Base-by-base conservation (phyloP, 2,888 invertebrate species). In the Leptogaster cylindrica region DNA sequence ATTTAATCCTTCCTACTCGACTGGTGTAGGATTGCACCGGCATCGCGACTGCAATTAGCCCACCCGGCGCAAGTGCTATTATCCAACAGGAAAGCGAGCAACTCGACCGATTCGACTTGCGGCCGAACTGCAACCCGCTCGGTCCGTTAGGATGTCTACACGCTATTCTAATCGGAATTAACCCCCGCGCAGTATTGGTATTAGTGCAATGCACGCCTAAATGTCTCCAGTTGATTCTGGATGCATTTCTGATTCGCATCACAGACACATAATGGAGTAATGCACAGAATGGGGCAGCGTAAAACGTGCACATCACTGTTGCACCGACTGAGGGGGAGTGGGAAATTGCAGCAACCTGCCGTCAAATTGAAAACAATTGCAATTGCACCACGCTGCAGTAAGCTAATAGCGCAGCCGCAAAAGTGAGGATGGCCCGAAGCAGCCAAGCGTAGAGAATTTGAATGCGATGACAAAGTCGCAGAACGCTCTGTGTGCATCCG, bases 361-460 rank as follows among this genome's bases (percentile, higher is more conserved):
- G 16, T 41, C 41, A 41, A 41, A 41, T 41, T 41, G 41, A 18
- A 41, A 41, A 41, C 50, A 50, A 50, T 50, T 12, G 50, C 27
- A 50, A 50, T 50, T 50, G 18, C 41, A 2, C 41, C 41, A n/a
- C 14, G 39, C 39, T 6, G 39, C n/a, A 10, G 39, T 39, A 39
- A 39, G 39, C n/a, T 39, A 39, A 39, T 14, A 41, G 14, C 10
- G 10, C 14, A 18, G n/a, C 52, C 10, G 31, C 3, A 28, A 52
- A 52, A 41, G 18, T 6, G 39, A 39, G n/a, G 39, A 39, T 39
- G 39, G n/a, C 14, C 3, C 12, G 23, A 39, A 41, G 23, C 58
- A 61, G 7, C 23, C 20, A 41, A 23, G 58, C 58, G 41, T 61
- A n/a, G 3, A 61, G 23, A 61, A 61, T 61, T 39, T 18, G 20